Evolutionary conservation across 2,797 vertebrate species (phyloP).

Genomic region (Gallinago solitaria): DNA sequence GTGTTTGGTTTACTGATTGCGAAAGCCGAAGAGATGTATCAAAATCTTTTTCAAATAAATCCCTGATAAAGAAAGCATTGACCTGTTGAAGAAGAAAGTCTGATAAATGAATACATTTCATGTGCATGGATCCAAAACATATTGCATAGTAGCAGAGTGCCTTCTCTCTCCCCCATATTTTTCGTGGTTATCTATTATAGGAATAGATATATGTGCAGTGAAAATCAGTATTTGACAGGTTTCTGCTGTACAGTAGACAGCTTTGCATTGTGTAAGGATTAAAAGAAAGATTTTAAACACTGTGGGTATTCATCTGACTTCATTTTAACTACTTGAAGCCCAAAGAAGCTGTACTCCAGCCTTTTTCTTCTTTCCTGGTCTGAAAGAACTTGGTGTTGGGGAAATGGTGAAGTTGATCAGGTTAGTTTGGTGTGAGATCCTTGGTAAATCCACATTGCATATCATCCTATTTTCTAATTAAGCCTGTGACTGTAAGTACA

Average conservation of each 20-base stretch:
- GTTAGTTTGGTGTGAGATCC: neutral
- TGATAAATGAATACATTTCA: neutral
- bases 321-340: neutral
- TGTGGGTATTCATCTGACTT: neutral
- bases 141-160: neutral
- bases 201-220: neutral
- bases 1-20: neutral
- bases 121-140: neutral
- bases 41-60: neutral
- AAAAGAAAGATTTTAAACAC: neutral
- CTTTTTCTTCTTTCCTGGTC: neutral
- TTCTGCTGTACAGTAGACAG: neutral
- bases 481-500: neutral
- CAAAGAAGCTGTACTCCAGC: neutral
- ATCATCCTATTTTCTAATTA: neutral
- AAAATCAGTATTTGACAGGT: neutral
- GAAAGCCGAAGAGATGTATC: neutral
- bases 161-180: neutral
- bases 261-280: conserved; percentile 16
- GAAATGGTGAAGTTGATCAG: neutral
- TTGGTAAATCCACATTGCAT: neutral
- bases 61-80: conserved; percentile 1
- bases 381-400: neutral
- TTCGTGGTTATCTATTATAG: neutral
- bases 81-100: neutral